phyloP scores from a whole-genome alignment of 2,888 invertebrate species.

The Limnephilus rhombicus region DNA sequence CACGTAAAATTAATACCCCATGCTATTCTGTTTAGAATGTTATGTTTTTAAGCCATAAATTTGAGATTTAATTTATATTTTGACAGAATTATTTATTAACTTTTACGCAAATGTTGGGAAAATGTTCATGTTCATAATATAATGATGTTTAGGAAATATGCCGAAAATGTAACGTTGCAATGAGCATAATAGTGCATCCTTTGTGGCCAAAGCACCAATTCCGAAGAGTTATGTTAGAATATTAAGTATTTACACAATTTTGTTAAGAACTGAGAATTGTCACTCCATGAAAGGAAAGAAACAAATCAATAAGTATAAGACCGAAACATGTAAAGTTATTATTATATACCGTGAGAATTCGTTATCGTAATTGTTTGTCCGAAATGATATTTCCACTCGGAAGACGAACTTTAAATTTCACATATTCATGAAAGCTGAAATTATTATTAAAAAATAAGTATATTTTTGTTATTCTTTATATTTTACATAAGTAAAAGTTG shows the following conservation, averaged over 20 bases:
- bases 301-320: slow-evolving; percentile 47
- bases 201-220: slow-evolving; percentile 14
- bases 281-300: slow-evolving; percentile 18
- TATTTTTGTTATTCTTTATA: too few relatives aligned
- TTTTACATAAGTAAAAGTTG: too few relatives aligned
- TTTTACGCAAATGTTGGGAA: neutral
- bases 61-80: neutral
- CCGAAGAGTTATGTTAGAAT: slow-evolving; percentile 11
- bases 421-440: too few relatives aligned
- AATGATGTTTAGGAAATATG: neutral
- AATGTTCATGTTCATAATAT: neutral
- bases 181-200: neutral
- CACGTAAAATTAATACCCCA: neutral
- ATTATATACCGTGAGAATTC: slow-evolving; percentile 51
- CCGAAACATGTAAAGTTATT: slow-evolving; percentile 28
- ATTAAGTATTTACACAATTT: slow-evolving; percentile 16
- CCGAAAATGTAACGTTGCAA: neutral
- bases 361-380: slow-evolving; percentile 48
- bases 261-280: slow-evolving; percentile 19
- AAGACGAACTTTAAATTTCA: slow-evolving; percentile 38
- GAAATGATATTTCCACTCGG: slow-evolving; percentile 47
- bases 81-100: neutral
- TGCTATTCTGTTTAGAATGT: neutral
- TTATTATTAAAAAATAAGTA: too few relatives aligned
- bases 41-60: neutral